A percentile compares a stretch with the other conserved stretches of the same genome.
Conservation (phyloP, 64 coral and sea anemone genomes). For the Astreopora myriophthalma region DNA sequence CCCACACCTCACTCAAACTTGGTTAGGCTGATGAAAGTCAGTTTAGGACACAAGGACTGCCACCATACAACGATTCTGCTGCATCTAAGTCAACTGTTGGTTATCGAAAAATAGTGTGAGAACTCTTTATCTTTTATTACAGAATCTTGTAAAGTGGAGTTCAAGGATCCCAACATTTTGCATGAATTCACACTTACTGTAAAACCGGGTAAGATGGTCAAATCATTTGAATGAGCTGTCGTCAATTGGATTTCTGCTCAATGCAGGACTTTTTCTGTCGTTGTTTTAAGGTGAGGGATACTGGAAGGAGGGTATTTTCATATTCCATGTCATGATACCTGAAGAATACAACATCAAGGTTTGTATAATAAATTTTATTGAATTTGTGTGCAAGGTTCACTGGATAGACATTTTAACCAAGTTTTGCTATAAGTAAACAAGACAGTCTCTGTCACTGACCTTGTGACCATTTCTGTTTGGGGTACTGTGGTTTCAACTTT, state of each 20-base stretch:
- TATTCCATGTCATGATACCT: conserved; percentile 90
- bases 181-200: conserved; percentile 91
- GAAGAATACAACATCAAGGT: conserved; percentile 99
- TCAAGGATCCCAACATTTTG: conserved; percentile 81
- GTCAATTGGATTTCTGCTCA: background rate
- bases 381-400: background rate
- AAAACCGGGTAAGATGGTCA: conserved; percentile 73
- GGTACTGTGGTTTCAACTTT: no score
- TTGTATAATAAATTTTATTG: background rate
- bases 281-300: conserved; percentile 81
- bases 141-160: conserved; percentile 86
- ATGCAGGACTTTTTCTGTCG: background rate
- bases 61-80: no score
- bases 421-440: no score
- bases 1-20: no score
- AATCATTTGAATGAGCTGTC: background rate
- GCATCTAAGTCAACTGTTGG: no score
- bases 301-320: conserved; percentile 94
- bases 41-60: no score
- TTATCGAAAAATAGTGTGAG: no score
- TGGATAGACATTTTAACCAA: no score
- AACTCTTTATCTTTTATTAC: background rate
- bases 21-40: no score
- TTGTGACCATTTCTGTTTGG: no score
- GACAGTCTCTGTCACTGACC: no score